These are phyloP conservation scores for Cavia porcellus DNA, from an alignment of 2,113 vertebrate species.

Conservation along the genomic window DNA sequence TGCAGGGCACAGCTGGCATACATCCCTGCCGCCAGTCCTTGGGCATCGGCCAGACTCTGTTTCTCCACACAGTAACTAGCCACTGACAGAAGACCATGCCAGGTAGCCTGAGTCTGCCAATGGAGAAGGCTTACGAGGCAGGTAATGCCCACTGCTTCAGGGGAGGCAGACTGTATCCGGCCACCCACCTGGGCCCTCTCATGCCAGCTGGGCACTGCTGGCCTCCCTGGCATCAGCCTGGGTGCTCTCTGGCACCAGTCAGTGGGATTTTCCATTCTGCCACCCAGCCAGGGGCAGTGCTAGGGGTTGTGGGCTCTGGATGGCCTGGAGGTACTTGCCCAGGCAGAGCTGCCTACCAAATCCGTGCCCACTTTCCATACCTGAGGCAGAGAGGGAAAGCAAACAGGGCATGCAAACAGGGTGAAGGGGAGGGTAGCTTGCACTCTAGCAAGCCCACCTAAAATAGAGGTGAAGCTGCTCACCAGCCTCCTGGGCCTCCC, in stretches of 20 bases:
- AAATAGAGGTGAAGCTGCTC: background rate
- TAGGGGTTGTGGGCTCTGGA: slow-evolving; percentile 50
- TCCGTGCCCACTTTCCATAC: slow-evolving; percentile 63
- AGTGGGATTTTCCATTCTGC: slow-evolving; percentile 78
- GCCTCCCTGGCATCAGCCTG: slow-evolving; percentile 36
- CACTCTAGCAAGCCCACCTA: slow-evolving; percentile 66
- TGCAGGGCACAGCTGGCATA: background rate
- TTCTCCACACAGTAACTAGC: background rate
- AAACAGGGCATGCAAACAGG: background rate
- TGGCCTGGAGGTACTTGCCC: slow-evolving; percentile 58
- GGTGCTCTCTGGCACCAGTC: slow-evolving; percentile 51
- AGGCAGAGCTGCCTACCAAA: slow-evolving; percentile 39
- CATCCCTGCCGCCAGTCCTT: background rate
- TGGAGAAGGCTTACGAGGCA: background rate
- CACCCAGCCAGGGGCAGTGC: slow-evolving; percentile 35
- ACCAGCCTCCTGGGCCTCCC: background rate
- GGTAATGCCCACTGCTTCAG: background rate
- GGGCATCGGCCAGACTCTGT: background rate
- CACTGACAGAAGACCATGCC: background rate
- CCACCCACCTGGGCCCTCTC: slow-evolving; percentile 58
- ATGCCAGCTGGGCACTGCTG: slow-evolving; percentile 24
- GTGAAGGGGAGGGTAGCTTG: slow-evolving; percentile 2
- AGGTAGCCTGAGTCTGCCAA: background rate
- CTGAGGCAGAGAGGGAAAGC: slow-evolving; percentile 26
- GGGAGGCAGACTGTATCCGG: background rate